These are phyloP conservation scores for Marcusenius ussheri DNA, from an alignment of 2,113 vertebrate genomes.

Conservation along the genomic window DNA sequence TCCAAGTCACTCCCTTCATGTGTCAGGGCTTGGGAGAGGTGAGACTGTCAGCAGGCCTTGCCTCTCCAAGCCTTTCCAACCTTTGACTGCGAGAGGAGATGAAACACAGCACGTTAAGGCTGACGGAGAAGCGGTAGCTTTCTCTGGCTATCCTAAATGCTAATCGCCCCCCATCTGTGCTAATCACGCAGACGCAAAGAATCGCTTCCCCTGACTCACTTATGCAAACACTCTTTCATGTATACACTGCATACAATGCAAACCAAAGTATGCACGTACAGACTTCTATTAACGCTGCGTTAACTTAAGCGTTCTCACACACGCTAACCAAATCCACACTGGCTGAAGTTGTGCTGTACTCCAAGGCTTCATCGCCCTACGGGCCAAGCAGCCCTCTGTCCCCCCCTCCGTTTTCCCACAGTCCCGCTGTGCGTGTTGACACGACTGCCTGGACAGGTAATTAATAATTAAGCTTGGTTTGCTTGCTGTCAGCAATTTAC, in stretches of 20 bases:
- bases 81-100: not conserved
- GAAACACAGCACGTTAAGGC: not conserved
- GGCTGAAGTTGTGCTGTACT: not conserved
- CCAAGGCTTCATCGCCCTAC: not conserved
- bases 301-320: not conserved
- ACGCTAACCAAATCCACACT: not conserved
- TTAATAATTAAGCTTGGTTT: slow-evolving; percentile 1
- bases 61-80: not conserved
- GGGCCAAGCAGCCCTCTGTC: not conserved
- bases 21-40: slow-evolving; percentile 1
- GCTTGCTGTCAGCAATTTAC: not conserved
- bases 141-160: not conserved
- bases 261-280: not conserved
- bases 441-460: not conserved
- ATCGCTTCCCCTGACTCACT: not conserved
- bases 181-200: not conserved
- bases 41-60: not conserved
- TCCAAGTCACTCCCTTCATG: not conserved
- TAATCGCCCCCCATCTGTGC: not conserved
- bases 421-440: not conserved
- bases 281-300: not conserved
- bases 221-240: not conserved
- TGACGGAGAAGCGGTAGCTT: not conserved
- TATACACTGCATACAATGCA: not conserved
- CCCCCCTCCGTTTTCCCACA: not conserved